Evolutionary conservation across 1,140 invertebrate genomes (phyloP).

Genomic region (Eurosta solidaginis): DNA sequence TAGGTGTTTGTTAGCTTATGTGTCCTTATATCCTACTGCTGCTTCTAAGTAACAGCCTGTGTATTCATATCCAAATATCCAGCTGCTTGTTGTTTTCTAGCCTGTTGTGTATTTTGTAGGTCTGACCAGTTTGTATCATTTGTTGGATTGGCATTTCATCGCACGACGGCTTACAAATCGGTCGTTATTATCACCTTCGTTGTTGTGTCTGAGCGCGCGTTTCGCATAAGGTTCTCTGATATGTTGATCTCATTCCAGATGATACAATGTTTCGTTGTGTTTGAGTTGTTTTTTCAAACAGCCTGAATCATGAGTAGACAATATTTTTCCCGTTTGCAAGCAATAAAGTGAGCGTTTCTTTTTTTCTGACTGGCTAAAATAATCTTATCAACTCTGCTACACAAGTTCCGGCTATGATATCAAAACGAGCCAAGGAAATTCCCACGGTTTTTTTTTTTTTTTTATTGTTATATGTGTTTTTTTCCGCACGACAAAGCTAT

Average conservation of each 20-base stretch:
- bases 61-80: background rate
- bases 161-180: slow-evolving; percentile 40
- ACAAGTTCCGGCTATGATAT: slow-evolving; percentile 32
- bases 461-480: background rate
- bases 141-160: slow-evolving; percentile 37
- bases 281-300: slow-evolving; percentile 12
- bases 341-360: too few relatives aligned
- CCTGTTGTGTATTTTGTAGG: slow-evolving; percentile 44
- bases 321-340: background rate
- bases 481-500: background rate
- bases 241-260: background rate
- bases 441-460: background rate
- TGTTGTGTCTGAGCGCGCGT: slow-evolving; percentile 6
- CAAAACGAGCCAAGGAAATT: slow-evolving; percentile 1
- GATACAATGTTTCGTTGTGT: background rate
- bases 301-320: background rate
- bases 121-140: slow-evolving; percentile 7
- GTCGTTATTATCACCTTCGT: slow-evolving; percentile 31
- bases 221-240: slow-evolving; percentile 21
- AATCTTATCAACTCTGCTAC: slow-evolving; percentile 23
- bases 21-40: background rate
- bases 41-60: slow-evolving; percentile 17
- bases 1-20: slow-evolving; percentile 43
- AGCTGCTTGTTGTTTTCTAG: background rate
- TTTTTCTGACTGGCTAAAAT: background rate